A percentile compares a stretch with the other conserved stretches of the same genome.
Conservation (phyloP, 2,888 invertebrate species). For the Melangyna quadrimaculata region DNA sequence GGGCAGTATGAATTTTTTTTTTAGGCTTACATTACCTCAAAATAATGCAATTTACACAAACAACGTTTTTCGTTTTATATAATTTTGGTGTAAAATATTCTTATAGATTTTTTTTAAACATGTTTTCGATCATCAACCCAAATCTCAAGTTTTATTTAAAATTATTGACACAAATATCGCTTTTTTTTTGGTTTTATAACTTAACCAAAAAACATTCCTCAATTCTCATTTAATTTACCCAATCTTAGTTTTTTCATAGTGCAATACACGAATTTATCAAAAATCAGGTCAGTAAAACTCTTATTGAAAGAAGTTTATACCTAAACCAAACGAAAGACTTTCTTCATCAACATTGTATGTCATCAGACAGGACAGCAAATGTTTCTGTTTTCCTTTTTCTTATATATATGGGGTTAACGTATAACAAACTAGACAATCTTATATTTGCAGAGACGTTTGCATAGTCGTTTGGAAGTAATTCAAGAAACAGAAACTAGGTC, state of each 20-base stretch:
- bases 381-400: not conserved
- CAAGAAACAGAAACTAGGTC: constrained; percentile 56
- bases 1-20: too few relatives aligned
- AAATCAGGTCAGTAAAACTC: constrained; percentile 37
- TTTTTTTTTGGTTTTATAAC: not conserved
- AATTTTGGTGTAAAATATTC: too few relatives aligned
- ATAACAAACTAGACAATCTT: not conserved
- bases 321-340: constrained; percentile 37
- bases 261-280: not conserved
- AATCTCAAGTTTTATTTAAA: too few relatives aligned
- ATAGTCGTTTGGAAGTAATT: constrained; percentile 59
- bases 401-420: too few relatives aligned
- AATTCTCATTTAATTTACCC: not conserved
- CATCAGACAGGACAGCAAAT: not conserved
- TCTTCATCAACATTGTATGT: not conserved
- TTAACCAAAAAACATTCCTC: not conserved
- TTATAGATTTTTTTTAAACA: too few relatives aligned
- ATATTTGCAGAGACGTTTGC: constrained; percentile 31
- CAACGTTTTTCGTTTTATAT: too few relatives aligned
- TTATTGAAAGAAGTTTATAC: not conserved
- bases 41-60: too few relatives aligned
- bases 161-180: too few relatives aligned
- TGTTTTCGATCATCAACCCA: too few relatives aligned
- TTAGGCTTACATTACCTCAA: too few relatives aligned
- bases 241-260: not conserved